These are phyloP conservation scores for Sogatella furcifera DNA, from an alignment of 1,140 invertebrate species.

Conservation along the genomic window DNA sequence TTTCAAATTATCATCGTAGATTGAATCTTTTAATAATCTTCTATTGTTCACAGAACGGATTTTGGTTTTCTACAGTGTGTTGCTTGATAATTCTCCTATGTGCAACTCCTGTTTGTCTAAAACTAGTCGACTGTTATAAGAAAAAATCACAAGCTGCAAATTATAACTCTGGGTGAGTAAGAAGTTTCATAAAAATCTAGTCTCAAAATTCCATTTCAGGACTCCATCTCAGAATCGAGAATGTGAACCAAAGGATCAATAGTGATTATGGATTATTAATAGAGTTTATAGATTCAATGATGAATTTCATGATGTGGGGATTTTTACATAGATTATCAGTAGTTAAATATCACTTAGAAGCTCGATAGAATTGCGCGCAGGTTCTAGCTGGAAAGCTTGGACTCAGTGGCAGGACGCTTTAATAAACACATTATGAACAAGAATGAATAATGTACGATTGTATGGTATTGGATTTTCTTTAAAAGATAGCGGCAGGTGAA, in stretches of 20 bases:
- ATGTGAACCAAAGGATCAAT: too few relatives aligned
- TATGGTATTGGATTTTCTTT: too few relatives aligned
- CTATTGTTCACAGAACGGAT: constrained; percentile 38
- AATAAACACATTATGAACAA: too few relatives aligned
- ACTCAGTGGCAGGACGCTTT: too few relatives aligned
- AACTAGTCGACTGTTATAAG: constrained; percentile 22
- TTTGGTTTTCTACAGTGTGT: constrained; percentile 41
- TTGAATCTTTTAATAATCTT: background rate
- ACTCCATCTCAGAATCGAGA: background rate
- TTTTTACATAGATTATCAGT: too few relatives aligned
- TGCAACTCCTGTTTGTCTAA: constrained; percentile 30
- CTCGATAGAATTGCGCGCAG: too few relatives aligned
- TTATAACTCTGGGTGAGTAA: background rate
- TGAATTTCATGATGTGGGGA: background rate
- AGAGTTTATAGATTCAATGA: background rate
- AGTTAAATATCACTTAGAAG: too few relatives aligned
- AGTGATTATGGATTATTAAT: background rate
- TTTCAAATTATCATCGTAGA: background rate
- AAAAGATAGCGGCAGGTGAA: too few relatives aligned
- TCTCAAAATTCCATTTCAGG: background rate
- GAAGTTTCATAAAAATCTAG: background rate
- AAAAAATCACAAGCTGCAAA: background rate
- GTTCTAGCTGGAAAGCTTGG: too few relatives aligned
- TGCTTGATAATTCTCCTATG: constrained; percentile 32
- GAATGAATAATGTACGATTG: too few relatives aligned